Evolutionary conservation across 2,113 vertebrate species (phyloP).

Genomic region (Octodon degus): DNA sequence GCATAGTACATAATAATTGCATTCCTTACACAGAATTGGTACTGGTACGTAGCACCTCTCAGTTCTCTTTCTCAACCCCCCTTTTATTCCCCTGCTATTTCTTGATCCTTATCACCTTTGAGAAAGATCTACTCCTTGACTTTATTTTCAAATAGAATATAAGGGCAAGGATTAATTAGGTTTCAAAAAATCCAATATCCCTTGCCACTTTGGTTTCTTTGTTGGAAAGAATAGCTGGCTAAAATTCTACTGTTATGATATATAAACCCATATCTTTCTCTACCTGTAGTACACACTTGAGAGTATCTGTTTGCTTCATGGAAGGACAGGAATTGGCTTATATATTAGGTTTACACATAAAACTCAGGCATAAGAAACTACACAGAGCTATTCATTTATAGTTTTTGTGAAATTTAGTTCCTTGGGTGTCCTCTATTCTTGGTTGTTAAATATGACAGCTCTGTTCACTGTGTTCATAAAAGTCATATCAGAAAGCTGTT

Average conservation of each 20-base stretch:
- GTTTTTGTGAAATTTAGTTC: constrained; percentile 1
- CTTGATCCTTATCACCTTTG: too few species aligned
- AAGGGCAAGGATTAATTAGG: not conserved
- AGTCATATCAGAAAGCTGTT: not conserved
- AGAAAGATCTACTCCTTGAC: not conserved
- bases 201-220: not conserved
- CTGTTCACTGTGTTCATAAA: not conserved
- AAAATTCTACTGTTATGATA: not conserved
- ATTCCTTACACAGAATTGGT: not conserved
- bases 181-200: not conserved
- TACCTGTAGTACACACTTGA: not conserved
- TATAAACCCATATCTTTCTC: not conserved
- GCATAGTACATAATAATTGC: not conserved
- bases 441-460: not conserved
- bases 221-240: not conserved
- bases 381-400: not conserved
- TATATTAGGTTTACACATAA: not conserved
- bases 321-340: not conserved
- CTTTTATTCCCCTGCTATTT: not conserved
- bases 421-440: not conserved
- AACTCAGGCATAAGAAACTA: not conserved
- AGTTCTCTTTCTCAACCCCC: not conserved
- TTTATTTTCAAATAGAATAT: constrained; percentile 21
- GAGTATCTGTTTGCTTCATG: not conserved
- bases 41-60: not conserved